Conservation (phyloP, 2,888 invertebrate species). For the Melanargia galathea region DNA sequence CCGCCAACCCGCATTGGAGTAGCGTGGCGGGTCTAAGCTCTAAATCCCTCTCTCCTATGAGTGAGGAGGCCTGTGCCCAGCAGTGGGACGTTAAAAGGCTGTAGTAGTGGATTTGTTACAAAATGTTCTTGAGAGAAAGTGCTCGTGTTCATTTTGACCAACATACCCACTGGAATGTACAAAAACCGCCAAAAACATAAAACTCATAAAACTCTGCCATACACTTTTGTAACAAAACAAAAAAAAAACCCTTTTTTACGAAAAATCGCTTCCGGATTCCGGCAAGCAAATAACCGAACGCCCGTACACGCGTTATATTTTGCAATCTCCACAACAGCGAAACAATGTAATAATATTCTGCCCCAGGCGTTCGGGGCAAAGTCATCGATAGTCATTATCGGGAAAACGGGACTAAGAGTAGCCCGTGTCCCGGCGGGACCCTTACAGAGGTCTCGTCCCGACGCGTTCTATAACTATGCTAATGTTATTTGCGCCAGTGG, state of each 20-base stretch:
- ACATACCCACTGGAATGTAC: too few relatives aligned
- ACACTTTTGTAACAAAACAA: not conserved
- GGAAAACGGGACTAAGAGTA: constrained; percentile 80
- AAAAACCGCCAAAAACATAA: not conserved
- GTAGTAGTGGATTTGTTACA: too few relatives aligned
- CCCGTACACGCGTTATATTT: constrained; percentile 67
- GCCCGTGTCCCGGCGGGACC: constrained; percentile 74
- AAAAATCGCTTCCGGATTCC: constrained; percentile 48
- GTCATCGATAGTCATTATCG: constrained; percentile 82
- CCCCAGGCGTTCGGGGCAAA: constrained; percentile 70
- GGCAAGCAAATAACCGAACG: constrained; percentile 66
- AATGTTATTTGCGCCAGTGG: constrained; percentile 81
- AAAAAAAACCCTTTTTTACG: not conserved
- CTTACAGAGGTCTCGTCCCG: constrained; percentile 79
- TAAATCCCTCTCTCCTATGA: too few relatives aligned
- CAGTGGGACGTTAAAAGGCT: too few relatives aligned
- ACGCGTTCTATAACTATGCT: constrained; percentile 81
- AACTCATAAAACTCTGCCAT: not conserved
- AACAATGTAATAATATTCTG: constrained; percentile 80
- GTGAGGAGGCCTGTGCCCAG: too few relatives aligned
- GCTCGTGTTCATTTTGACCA: too few relatives aligned
- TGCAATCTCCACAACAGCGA: constrained; percentile 71
- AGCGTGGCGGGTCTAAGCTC: too few relatives aligned
- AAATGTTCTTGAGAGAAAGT: too few relatives aligned
- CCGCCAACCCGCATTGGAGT: too few relatives aligned